Percentiles rank a stretch among this genome's conserved stretches.
These are phyloP conservation scores for Neodiprion pinetum DNA, from an alignment of 1,140 invertebrate species.

Conservation along the genomic window DNA sequence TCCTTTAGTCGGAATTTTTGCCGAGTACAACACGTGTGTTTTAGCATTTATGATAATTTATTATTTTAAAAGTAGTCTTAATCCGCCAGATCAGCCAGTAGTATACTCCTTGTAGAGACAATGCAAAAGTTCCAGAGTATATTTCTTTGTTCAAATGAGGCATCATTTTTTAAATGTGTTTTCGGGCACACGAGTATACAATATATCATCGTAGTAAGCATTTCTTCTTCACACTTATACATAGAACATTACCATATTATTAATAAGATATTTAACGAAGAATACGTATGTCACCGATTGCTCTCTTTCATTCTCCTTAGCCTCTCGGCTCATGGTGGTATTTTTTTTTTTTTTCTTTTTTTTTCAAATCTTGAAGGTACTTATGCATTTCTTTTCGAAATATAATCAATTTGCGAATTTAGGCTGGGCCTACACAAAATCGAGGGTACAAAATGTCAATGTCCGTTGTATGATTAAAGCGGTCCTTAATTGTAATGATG, in stretches of 20 bases:
- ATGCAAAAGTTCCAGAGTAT: too few relatives aligned
- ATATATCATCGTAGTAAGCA: too few relatives aligned
- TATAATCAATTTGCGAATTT: constrained; percentile 22
- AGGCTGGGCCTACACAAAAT: constrained; percentile 50
- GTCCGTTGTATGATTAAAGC: constrained; percentile 42
- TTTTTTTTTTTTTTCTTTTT: not conserved
- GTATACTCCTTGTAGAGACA: too few relatives aligned
- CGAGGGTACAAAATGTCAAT: constrained; percentile 49
- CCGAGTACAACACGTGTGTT: constrained; percentile 14
- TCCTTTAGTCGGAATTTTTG: too few relatives aligned
- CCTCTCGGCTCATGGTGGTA: too few relatives aligned
- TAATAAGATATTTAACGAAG: not conserved
- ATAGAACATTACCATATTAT: too few relatives aligned
- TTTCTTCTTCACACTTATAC: too few relatives aligned
- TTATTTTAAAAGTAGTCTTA: not conserved
- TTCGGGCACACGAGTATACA: too few relatives aligned
- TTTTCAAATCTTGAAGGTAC: not conserved
- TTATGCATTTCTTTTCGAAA: not conserved
- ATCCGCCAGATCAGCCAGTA: too few relatives aligned
- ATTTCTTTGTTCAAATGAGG: too few relatives aligned
- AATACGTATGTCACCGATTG: not conserved
- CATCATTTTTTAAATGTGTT: too few relatives aligned
- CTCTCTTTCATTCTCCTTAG: not conserved
- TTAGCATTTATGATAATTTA: constrained; percentile 15
- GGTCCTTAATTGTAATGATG: constrained; percentile 48